phyloP scores from a whole-genome alignment of 2,888 invertebrate genomes.

The Homarus gammarus region DNA sequence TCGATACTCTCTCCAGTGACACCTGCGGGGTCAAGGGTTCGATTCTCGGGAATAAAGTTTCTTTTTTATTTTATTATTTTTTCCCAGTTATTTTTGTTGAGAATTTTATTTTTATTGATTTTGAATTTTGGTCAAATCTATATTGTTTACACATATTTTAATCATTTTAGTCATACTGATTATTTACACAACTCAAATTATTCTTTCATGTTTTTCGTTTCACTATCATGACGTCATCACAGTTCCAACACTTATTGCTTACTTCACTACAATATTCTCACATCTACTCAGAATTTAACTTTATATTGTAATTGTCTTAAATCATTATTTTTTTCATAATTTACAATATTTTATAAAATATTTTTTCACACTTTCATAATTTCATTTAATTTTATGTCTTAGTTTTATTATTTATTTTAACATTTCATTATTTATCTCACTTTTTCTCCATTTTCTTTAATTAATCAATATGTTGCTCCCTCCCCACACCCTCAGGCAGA shows the following conservation, averaged over 20 bases:
- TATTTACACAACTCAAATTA: too few relatives aligned
- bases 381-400: slow-evolving; percentile 17
- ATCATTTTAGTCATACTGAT: too few relatives aligned
- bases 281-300: neutral
- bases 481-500: neutral
- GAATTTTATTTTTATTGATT: too few relatives aligned
- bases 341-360: neutral
- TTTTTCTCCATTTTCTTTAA: neutral
- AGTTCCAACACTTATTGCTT: too few relatives aligned
- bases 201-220: too few relatives aligned
- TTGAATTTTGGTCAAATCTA: too few relatives aligned
- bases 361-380: neutral
- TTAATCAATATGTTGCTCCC: neutral
- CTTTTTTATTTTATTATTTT: too few relatives aligned
- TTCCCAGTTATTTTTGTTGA: neutral
- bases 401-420: neutral
- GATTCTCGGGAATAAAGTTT: too few relatives aligned
- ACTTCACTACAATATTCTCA: too few relatives aligned
- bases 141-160: too few relatives aligned
- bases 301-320: neutral
- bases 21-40: neutral
- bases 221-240: too few relatives aligned
- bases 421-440: neutral
- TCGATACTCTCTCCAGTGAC: neutral
- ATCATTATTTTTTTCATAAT: neutral